phyloP scores from a whole-genome alignment of 2,888 invertebrate species.

The Sinopyrophorus schimmeli region DNA sequence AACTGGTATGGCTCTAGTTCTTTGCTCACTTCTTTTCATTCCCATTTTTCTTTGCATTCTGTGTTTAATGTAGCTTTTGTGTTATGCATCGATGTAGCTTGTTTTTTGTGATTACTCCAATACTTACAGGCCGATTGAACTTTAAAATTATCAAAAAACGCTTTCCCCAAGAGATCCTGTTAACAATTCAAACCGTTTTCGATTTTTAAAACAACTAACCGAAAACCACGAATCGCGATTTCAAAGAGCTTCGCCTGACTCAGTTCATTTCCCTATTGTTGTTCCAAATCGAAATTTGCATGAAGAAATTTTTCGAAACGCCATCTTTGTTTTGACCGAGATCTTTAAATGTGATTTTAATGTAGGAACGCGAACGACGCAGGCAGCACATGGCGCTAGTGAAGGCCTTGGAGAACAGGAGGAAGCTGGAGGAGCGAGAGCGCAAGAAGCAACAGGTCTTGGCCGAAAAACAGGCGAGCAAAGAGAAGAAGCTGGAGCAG shows the following conservation, averaged over 20 bases:
- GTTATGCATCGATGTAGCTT: conserved; percentile 23
- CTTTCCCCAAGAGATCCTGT: no score
- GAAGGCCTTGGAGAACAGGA: conserved; percentile 81
- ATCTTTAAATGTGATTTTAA: no score
- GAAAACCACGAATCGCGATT: no score
- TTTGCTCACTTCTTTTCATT: conserved; percentile 26
- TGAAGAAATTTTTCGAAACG: no score
- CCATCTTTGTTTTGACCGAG: no score
- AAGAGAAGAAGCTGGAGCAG: conserved; percentile 82
- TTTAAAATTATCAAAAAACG: no score
- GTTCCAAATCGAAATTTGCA: no score
- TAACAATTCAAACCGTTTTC: no score
- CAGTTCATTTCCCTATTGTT: no score
- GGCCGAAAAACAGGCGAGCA: conserved; percentile 81
- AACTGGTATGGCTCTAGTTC: conserved; percentile 68
- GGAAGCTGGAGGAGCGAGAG: conserved; percentile 86
- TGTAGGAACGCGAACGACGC: conserved; percentile 82
- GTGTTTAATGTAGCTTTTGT: conserved; percentile 27
- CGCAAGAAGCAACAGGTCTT: conserved; percentile 74
- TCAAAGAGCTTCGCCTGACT: no score
- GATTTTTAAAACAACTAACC: no score
- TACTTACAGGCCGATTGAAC: no score
- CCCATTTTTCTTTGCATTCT: conserved; percentile 26
- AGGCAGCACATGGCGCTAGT: conserved; percentile 90
- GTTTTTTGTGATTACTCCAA: conserved; percentile 16